phyloP scores from a whole-genome alignment of 2,888 invertebrate genomes.

The Archaeoteleia sp. region DNA sequence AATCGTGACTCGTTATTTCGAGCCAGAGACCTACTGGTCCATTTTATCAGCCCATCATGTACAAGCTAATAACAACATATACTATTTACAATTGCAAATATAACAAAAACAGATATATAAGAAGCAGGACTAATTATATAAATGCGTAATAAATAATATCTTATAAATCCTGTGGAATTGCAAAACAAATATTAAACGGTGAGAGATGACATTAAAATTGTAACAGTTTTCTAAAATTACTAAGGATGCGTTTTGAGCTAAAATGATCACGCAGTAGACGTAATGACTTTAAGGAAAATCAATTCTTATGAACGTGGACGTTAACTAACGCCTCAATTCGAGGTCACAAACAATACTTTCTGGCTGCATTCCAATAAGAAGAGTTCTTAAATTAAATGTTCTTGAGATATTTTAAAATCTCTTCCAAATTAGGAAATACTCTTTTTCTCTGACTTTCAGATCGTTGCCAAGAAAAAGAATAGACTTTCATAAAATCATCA shows the following conservation, averaged over 20 bases:
- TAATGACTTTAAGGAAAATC: too few relatives aligned
- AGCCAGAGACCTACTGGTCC: slow-evolving; percentile 51
- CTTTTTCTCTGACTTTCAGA: neutral
- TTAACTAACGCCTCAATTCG: slow-evolving; percentile 40
- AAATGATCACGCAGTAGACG: too few relatives aligned
- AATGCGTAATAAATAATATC: too few relatives aligned
- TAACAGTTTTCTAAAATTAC: too few relatives aligned
- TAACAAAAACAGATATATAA: too few relatives aligned
- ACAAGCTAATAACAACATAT: slow-evolving; percentile 6
- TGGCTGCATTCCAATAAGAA: slow-evolving; percentile 67
- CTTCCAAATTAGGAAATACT: slow-evolving; percentile 18
- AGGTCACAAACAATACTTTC: slow-evolving; percentile 59
- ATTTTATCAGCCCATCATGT: slow-evolving; percentile 44
- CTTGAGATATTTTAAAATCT: slow-evolving; percentile 41
- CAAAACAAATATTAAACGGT: too few relatives aligned
- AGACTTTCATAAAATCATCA: neutral
- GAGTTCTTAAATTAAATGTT: slow-evolving; percentile 42
- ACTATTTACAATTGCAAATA: neutral
- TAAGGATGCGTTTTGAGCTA: neutral
- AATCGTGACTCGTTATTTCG: slow-evolving; percentile 45
- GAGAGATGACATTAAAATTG: too few relatives aligned
- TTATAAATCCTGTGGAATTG: too few relatives aligned
- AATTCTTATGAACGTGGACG: slow-evolving; percentile 24
- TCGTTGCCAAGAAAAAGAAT: too few relatives aligned
- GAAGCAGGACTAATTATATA: too few relatives aligned